phyloP scores from a whole-genome alignment of 2,113 vertebrate genomes.

The Ancistrus triradiatus region DNA sequence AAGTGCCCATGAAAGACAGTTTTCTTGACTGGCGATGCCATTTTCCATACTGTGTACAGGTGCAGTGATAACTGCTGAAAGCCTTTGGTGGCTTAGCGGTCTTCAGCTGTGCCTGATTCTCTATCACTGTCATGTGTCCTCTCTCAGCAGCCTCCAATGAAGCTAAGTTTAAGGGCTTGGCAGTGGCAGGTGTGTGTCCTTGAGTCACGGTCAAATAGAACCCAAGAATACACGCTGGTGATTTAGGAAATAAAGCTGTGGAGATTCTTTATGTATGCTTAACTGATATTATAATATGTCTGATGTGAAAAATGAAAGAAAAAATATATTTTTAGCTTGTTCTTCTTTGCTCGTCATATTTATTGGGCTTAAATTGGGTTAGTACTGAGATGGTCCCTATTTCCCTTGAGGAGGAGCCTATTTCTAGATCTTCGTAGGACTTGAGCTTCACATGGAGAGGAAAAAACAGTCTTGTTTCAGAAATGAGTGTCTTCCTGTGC shows the following conservation, averaged over 20 bases:
- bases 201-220: conserved; percentile 6
- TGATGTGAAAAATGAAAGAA: too few species aligned
- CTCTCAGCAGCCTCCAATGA: conserved; percentile 41
- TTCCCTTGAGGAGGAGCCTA: conserved; percentile 47
- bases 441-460: conserved; percentile 39
- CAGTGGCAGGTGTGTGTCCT: conserved; percentile 32
- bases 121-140: conserved; percentile 19
- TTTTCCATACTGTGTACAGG: conserved; percentile 4
- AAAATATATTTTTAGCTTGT: too few species aligned
- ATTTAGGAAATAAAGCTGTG: conserved; percentile 3
- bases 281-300: conserved; percentile 20
- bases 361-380: conserved; percentile 45
- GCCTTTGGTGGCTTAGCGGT: conserved; percentile 20
- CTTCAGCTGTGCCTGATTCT: conserved; percentile 13
- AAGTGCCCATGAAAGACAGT: background rate
- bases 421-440: conserved; percentile 51
- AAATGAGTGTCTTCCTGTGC: conserved; percentile 39
- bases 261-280: background rate
- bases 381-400: conserved; percentile 26
- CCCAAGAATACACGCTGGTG: background rate
- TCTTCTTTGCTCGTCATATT: conserved; percentile 23
- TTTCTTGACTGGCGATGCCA: background rate
- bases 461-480: conserved; percentile 47
- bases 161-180: conserved; percentile 19
- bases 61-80: background rate